phyloP scores from a whole-genome alignment of 2,797 vertebrate species.

The Delichon dasypus region DNA sequence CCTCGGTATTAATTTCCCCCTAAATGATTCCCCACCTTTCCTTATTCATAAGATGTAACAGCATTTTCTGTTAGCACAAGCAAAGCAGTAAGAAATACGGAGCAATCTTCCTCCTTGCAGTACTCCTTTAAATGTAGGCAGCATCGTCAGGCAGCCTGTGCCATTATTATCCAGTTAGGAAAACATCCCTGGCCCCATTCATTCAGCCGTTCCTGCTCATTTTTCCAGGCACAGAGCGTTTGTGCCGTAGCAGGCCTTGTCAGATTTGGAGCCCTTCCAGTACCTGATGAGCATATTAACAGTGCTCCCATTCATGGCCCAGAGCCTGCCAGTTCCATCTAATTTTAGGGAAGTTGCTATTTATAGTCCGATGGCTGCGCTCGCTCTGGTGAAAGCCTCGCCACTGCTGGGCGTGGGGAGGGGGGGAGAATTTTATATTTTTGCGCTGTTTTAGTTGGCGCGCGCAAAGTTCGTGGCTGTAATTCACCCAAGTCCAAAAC shows the following conservation, averaged over 20 bases:
- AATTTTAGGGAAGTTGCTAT: slow-evolving; percentile 63
- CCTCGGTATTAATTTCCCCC: not conserved
- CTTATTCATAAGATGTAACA: not conserved
- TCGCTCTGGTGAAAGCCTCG: not conserved
- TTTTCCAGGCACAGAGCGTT: slow-evolving; percentile 58
- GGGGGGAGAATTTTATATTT: not conserved
- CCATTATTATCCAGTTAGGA: slow-evolving; percentile 33
- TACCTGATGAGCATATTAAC: slow-evolving; percentile 67
- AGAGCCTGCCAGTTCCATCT: slow-evolving; percentile 53
- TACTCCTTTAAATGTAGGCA: slow-evolving; percentile 16
- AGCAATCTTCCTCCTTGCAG: not conserved
- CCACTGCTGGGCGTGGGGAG: not conserved
- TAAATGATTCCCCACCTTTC: not conserved
- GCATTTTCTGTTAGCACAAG: not conserved
- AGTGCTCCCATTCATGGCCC: slow-evolving; percentile 56
- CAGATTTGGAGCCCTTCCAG: slow-evolving; percentile 60
- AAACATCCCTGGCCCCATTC: slow-evolving; percentile 14
- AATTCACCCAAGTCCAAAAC: not conserved
- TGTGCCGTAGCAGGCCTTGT: slow-evolving; percentile 39
- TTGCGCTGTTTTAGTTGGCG: slow-evolving; percentile 44
- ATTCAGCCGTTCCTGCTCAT: slow-evolving; percentile 36
- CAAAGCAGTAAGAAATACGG: not conserved
- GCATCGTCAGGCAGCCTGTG: not conserved
- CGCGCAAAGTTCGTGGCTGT: not conserved
- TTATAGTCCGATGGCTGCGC: slow-evolving; percentile 16